Evolutionary conservation across 2,888 invertebrate species (phyloP).

Genomic region (Eilema depressum): DNA sequence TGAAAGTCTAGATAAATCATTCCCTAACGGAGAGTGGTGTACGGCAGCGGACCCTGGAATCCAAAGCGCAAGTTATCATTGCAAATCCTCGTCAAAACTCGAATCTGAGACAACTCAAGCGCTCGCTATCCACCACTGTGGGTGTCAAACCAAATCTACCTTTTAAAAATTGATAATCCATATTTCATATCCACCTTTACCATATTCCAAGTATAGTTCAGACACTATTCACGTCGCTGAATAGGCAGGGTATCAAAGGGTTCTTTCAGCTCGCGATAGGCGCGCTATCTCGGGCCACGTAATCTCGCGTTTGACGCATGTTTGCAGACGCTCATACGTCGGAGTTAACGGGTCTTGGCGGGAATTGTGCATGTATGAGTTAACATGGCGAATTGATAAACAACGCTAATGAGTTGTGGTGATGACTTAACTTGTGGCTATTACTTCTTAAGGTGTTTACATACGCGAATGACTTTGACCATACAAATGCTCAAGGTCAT

Average conservation of each 20-base stretch:
- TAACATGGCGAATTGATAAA: neutral
- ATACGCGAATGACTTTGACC: too few species aligned
- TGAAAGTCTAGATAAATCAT: too few species aligned
- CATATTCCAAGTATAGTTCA: slow-evolving; percentile 35
- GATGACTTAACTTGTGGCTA: neutral
- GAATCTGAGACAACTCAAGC: too few species aligned
- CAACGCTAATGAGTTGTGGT: neutral
- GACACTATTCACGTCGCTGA: slow-evolving; percentile 52
- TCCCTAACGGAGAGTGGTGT: neutral
- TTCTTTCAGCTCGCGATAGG: slow-evolving; percentile 48
- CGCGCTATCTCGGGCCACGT: slow-evolving; percentile 45
- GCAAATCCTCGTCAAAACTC: too few species aligned
- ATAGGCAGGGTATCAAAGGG: slow-evolving; percentile 50
- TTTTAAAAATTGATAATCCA: neutral
- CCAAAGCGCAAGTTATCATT: too few species aligned
- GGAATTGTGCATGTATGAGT: neutral
- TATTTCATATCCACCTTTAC: slow-evolving; percentile 31
- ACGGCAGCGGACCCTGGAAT: neutral
- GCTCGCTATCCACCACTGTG: too few species aligned
- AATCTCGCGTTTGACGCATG: slow-evolving; percentile 50
- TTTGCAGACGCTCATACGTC: slow-evolving; percentile 26
- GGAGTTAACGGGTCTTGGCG: slow-evolving; percentile 12
- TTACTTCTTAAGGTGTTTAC: too few species aligned
- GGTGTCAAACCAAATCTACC: too few species aligned
- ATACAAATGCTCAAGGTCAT: too few species aligned